Percentiles rank a stretch among this genome's conserved stretches.
These are phyloP conservation scores for Drepana falcataria DNA, from an alignment of 2,888 invertebrate genomes.

Conservation along the genomic window DNA sequence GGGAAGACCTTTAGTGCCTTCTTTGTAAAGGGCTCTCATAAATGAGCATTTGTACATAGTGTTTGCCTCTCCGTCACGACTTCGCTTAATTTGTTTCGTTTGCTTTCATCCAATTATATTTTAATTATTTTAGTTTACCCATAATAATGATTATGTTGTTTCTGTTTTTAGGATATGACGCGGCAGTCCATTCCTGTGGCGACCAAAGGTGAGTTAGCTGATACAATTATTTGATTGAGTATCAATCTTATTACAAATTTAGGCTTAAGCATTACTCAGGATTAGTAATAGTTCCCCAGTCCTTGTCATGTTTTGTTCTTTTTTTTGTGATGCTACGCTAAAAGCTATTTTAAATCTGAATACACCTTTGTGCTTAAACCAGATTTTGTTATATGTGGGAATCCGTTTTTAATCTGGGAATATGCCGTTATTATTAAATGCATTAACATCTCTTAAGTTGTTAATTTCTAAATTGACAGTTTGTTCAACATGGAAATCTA, in stretches of 20 bases:
- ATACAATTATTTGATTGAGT: constrained; percentile 6
- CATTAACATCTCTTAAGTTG: no score
- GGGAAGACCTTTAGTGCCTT: background rate
- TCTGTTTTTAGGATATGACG: constrained; percentile 76
- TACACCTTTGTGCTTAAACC: no score
- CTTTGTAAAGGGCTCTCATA: background rate
- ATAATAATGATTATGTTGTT: constrained; percentile 32
- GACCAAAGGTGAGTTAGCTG: constrained; percentile 63
- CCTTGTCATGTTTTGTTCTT: no score
- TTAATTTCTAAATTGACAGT: no score
- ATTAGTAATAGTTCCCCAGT: no score
- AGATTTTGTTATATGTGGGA: no score
- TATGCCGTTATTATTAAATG: no score
- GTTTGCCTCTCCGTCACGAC: background rate
- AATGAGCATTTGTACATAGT: background rate
- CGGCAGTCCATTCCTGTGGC: constrained; percentile 76
- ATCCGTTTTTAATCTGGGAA: no score
- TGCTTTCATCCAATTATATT: constrained; percentile 10
- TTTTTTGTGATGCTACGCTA: no score
- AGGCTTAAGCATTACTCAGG: no score
- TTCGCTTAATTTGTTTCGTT: constrained; percentile 30
- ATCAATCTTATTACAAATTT: constrained; percentile 3
- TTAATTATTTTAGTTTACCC: constrained; percentile 1
- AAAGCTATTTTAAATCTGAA: no score
- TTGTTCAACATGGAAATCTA: no score